Percentiles rank a stretch among this genome's conserved stretches.
Evolutionary conservation across 2,888 invertebrate genomes (phyloP).

Genomic region (Diadegma fenestrale): DNA sequence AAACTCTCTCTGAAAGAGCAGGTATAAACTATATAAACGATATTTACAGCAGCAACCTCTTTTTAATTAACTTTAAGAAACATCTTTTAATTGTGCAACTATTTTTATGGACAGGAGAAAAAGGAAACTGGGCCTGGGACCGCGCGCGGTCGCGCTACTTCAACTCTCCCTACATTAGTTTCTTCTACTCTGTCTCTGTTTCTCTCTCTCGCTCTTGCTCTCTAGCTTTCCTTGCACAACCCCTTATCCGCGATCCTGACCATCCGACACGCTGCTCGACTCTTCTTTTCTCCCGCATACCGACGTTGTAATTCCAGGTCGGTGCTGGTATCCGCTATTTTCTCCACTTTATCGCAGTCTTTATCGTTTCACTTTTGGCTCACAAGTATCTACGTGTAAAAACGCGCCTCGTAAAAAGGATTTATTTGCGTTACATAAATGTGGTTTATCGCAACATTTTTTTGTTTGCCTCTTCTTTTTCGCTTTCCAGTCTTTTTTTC

Average conservation of each 20-base stretch:
- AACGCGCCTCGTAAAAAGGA: conserved; percentile 10
- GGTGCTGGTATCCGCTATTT: conserved; percentile 59
- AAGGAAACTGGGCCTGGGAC: conserved; percentile 1
- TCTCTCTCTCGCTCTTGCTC: not conserved
- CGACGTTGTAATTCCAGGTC: conserved; percentile 72
- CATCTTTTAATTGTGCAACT: conserved; percentile 80
- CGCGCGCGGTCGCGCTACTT: not conserved
- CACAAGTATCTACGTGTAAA: conserved; percentile 59
- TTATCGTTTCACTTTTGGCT: conserved; percentile 55
- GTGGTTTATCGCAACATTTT: conserved; percentile 7
- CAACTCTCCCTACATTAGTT: conserved; percentile 21
- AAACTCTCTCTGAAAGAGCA: not conserved
- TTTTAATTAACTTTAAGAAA: conserved; percentile 82
- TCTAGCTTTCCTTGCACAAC: not conserved
- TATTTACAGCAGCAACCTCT: conserved; percentile 22
- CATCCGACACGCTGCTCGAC: not conserved
- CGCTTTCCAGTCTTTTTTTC: not conserved
- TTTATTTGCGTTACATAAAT: conserved; percentile 15
- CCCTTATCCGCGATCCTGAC: conserved; percentile 29
- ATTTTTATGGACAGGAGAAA: conserved; percentile 67
- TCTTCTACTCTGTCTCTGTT: not conserved
- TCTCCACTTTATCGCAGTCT: conserved; percentile 52
- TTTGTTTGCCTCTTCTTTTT: not conserved
- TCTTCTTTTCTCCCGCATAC: conserved; percentile 64
- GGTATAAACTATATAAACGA: not conserved